phyloP scores from a whole-genome alignment of 2,797 vertebrate genomes.

The Harpagifer antarcticus region DNA sequence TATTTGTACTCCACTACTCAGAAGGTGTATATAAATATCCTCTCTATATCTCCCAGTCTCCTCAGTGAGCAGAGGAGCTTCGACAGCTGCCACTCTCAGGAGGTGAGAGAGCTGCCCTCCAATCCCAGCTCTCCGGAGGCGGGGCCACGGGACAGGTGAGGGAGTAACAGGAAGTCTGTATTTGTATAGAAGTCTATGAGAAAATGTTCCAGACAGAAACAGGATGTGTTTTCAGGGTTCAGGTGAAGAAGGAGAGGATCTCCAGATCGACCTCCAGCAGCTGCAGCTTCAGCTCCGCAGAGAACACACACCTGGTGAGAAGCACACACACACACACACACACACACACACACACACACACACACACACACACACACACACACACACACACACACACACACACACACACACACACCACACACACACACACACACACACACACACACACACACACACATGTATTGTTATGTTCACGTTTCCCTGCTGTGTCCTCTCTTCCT shows the following conservation, averaged over 20 bases:
- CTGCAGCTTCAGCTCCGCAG: slow-evolving; percentile 87
- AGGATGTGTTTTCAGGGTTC: slow-evolving; percentile 75
- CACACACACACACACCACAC: too few relatives aligned
- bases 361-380: too few relatives aligned
- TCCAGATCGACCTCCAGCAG: slow-evolving; percentile 94
- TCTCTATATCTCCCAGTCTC: slow-evolving; percentile 69
- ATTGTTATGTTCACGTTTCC: too few relatives aligned
- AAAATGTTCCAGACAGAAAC: not conserved
- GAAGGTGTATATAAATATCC: too few relatives aligned
- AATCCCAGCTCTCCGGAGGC: slow-evolving; percentile 96
- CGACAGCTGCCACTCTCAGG: slow-evolving; percentile 89
- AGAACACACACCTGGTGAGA: slow-evolving; percentile 58
- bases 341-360: too few relatives aligned
- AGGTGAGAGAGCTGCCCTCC: slow-evolving; percentile 90
- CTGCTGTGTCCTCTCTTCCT: too few relatives aligned
- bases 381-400: too few relatives aligned
- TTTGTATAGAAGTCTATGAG: too few relatives aligned
- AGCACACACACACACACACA: too few relatives aligned
- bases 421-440: too few relatives aligned
- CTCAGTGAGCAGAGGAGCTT: slow-evolving; percentile 88
- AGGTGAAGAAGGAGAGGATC: slow-evolving; percentile 90
- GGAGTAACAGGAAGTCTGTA: not conserved
- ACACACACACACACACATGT: too few relatives aligned
- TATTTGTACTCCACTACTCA: too few relatives aligned
- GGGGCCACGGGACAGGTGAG: slow-evolving; percentile 91